These are phyloP conservation scores for Melangyna quadrimaculata DNA, from an alignment of 2,888 invertebrate species.

Conservation along the genomic window DNA sequence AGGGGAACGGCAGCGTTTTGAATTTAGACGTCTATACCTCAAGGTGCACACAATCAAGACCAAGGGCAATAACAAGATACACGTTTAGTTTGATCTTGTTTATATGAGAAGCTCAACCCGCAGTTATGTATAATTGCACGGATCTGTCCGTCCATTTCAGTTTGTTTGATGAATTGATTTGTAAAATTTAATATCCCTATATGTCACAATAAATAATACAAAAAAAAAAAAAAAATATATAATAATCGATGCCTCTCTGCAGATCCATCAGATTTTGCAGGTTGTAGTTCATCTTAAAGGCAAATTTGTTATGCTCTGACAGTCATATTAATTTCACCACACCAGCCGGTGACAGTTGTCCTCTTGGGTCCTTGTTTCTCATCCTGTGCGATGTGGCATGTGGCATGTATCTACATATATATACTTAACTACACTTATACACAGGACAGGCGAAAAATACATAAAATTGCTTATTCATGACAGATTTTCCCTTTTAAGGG, in stretches of 20 bases:
- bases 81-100: not conserved
- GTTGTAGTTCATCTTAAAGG: slow-evolving; percentile 25
- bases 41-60: not conserved
- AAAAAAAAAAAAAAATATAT: not conserved
- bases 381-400: not conserved
- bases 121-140: not conserved
- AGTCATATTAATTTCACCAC: slow-evolving; percentile 50
- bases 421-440: not conserved
- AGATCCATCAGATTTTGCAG: slow-evolving; percentile 9
- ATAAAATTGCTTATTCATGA: slow-evolving; percentile 63
- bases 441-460: slow-evolving; percentile 39
- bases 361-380: slow-evolving; percentile 17
- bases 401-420: not conserved
- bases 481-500: slow-evolving; percentile 38
- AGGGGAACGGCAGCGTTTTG: slow-evolving; percentile 32
- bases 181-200: slow-evolving; percentile 53
- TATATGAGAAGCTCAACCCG: not conserved
- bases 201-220: slow-evolving; percentile 46
- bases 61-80: not conserved
- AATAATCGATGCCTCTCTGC: slow-evolving; percentile 29
- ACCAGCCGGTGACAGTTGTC: slow-evolving; percentile 35
- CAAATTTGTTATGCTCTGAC: slow-evolving; percentile 36
- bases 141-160: slow-evolving; percentile 30
- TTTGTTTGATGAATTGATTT: slow-evolving; percentile 59
- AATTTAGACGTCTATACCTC: slow-evolving; percentile 27